A percentile compares a stretch with the other conserved stretches of the same genome.
Evolutionary conservation across 1,140 invertebrate species (phyloP).

Genomic region (Megathymus violae): DNA sequence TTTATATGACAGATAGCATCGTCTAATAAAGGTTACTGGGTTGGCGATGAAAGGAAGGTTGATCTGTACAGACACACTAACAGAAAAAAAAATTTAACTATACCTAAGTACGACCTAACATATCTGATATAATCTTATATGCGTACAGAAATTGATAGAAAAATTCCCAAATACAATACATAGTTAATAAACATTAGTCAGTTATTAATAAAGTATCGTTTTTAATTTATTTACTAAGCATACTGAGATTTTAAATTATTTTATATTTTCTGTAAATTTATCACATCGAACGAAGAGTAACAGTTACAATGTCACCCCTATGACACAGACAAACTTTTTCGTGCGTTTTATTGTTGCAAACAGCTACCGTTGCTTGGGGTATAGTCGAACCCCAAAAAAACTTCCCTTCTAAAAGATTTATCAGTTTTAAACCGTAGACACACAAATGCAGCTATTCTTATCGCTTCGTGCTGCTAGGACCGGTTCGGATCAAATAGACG

Average conservation of each 20-base stretch:
- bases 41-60: constrained; percentile 11
- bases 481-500: constrained; percentile 54
- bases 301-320: neutral
- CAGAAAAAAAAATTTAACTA: constrained; percentile 1
- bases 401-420: constrained; percentile 3
- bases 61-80: neutral
- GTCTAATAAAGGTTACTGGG: neutral
- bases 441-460: constrained; percentile 41
- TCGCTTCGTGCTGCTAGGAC: constrained; percentile 53
- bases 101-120: too few relatives aligned
- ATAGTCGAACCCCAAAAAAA: neutral
- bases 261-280: constrained; percentile 4
- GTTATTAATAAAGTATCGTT: too few relatives aligned
- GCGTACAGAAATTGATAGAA: too few relatives aligned
- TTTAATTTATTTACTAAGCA: too few relatives aligned
- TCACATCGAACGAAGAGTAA: neutral
- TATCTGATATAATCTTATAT: too few relatives aligned
- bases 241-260: too few relatives aligned
- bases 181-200: too few relatives aligned
- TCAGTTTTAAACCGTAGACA: constrained; percentile 16
- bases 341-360: neutral
- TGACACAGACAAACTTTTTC: neutral
- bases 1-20: constrained; percentile 9
- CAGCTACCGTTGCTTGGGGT: constrained; percentile 2
- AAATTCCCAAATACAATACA: too few relatives aligned